Percentiles rank a stretch among this genome's conserved stretches.
phyloP scores from a whole-genome alignment of 92 coral and sea anemone species.

The Meandrina meandrites region DNA sequence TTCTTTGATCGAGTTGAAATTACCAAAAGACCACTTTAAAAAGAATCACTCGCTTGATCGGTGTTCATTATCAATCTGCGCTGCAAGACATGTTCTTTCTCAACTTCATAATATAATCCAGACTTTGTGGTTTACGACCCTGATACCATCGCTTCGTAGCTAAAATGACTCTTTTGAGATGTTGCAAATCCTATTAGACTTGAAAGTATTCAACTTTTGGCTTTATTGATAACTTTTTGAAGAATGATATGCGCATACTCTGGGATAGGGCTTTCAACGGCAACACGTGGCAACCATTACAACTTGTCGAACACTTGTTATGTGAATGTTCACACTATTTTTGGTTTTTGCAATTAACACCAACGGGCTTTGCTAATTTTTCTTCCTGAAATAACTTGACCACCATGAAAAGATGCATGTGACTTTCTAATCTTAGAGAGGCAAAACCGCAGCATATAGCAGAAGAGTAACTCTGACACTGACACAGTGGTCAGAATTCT shows the following conservation, averaged over 20 bases:
- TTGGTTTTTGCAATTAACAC: background rate
- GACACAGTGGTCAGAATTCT: background rate
- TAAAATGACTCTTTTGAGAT: background rate
- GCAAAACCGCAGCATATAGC: background rate
- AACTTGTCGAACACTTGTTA: background rate
- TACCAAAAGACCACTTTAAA: background rate
- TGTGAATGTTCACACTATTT: background rate
- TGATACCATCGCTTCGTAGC: background rate
- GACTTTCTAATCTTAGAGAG: background rate
- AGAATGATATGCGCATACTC: background rate
- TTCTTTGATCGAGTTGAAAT: background rate
- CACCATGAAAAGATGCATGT: conserved; percentile 7
- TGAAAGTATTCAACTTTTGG: background rate
- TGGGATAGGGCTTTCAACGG: background rate
- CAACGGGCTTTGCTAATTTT: background rate
- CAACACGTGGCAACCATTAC: background rate
- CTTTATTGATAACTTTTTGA: background rate
- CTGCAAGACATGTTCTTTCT: background rate
- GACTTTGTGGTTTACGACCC: background rate
- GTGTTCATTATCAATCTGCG: background rate
- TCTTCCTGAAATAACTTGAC: background rate
- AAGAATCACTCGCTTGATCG: background rate
- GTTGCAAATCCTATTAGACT: background rate
- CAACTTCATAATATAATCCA: background rate
- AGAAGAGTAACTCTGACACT: background rate